A percentile compares a stretch with the other conserved stretches of the same genome.
These are phyloP conservation scores for Nannoperca australis DNA, from an alignment of 2,797 vertebrate genomes.

Conservation along the genomic window DNA sequence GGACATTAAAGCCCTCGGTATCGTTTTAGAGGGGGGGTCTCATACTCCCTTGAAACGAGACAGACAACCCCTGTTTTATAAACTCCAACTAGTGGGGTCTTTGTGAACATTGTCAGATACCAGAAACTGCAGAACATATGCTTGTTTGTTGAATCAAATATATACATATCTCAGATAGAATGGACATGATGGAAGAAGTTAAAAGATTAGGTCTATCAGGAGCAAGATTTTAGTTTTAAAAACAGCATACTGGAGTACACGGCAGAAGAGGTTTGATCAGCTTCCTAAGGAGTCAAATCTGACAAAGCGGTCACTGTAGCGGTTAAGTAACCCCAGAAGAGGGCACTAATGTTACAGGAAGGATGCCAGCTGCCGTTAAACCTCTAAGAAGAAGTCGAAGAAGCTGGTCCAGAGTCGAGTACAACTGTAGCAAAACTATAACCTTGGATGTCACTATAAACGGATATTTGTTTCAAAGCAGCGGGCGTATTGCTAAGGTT, in stretches of 20 bases:
- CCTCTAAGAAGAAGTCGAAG: neutral
- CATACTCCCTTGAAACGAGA: neutral
- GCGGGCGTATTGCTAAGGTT: constrained; percentile 37
- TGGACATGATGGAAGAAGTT: neutral
- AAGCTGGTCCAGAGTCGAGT: neutral
- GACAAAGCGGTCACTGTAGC: neutral
- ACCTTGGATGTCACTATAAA: constrained; percentile 7
- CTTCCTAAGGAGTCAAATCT: neutral
- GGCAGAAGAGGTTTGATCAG: neutral
- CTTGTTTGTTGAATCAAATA: neutral
- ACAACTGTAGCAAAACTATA: neutral
- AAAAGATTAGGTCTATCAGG: neutral
- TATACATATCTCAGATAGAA: neutral
- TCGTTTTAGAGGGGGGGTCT: neutral
- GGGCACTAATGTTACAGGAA: neutral
- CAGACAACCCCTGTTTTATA: neutral
- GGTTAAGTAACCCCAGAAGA: neutral
- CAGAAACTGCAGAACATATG: neutral
- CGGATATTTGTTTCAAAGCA: constrained; percentile 15
- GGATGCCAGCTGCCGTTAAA: neutral
- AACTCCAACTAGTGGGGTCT: neutral
- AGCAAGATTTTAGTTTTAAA: neutral
- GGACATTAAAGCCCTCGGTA: neutral
- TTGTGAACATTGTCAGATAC: neutral
- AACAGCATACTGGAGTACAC: no score